phyloP scores from a whole-genome alignment of 2,888 invertebrate species.

The Drosophila atroscutellata region DNA sequence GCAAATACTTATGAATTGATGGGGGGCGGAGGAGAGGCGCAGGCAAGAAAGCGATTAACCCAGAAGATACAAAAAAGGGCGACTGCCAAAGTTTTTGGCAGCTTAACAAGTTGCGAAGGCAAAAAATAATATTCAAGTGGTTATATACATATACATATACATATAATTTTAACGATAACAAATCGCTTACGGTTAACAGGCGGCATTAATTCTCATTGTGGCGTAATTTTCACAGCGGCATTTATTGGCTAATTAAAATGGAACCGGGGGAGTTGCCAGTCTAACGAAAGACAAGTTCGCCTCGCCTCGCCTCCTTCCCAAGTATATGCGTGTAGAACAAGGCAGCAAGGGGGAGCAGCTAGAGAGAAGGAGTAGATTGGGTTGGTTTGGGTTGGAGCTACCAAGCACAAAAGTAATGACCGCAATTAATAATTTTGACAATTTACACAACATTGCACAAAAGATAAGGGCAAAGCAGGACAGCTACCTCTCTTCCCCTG shows the following conservation, averaged over 20 bases:
- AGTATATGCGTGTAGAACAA: slow-evolving; percentile 33
- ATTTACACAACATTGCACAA: slow-evolving; percentile 77
- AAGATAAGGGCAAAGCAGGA: slow-evolving; percentile 45
- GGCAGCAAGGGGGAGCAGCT: slow-evolving; percentile 8
- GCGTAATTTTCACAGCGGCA: slow-evolving; percentile 64
- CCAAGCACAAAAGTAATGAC: slow-evolving; percentile 52
- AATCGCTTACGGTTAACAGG: slow-evolving; percentile 75
- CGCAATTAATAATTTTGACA: slow-evolving; percentile 83
- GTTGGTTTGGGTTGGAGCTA: neutral
- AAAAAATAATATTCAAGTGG: slow-evolving; percentile 15
- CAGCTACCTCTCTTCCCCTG: neutral
- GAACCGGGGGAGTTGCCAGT: slow-evolving; percentile 9
- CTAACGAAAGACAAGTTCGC: slow-evolving; percentile 3
- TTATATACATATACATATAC: slow-evolving; percentile 8
- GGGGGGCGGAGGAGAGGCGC: slow-evolving; percentile 13
- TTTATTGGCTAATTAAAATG: slow-evolving; percentile 79
- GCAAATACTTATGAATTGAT: slow-evolving; percentile 26
- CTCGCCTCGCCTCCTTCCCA: neutral
- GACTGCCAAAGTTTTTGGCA: slow-evolving; percentile 51
- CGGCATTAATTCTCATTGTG: slow-evolving; percentile 76
- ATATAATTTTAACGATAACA: slow-evolving; percentile 75
- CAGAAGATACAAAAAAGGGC: slow-evolving; percentile 43
- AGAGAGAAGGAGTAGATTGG: neutral
- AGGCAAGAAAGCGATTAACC: slow-evolving; percentile 78
- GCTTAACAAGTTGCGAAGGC: slow-evolving; percentile 56